Percentiles rank a stretch among this genome's conserved stretches.
These are phyloP conservation scores for Chelmon rostratus DNA, from an alignment of 2,797 vertebrate genomes.

Conservation along the genomic window DNA sequence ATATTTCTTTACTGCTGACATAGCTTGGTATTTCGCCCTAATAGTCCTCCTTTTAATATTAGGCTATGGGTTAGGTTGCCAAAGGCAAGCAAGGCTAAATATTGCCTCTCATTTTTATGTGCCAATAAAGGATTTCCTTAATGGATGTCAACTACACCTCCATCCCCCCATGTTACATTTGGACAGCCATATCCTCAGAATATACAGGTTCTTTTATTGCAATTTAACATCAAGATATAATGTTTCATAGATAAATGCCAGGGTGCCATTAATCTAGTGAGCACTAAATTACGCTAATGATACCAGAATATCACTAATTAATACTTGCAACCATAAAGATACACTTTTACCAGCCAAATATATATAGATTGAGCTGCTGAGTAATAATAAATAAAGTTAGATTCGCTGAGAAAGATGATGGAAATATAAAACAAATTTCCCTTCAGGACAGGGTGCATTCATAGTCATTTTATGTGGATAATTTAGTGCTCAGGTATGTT, in stretches of 20 bases:
- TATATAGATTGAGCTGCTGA: constrained; percentile 74
- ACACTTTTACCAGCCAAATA: constrained; percentile 79
- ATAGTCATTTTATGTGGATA: constrained; percentile 34
- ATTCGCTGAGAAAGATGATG: constrained; percentile 69
- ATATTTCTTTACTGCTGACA: constrained; percentile 56
- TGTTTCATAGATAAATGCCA: constrained; percentile 89
- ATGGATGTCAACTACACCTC: constrained; percentile 86
- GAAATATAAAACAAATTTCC: constrained; percentile 64
- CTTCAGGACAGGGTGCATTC: constrained; percentile 39
- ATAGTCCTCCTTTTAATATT: constrained; percentile 61
- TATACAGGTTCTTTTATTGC: constrained; percentile 87
- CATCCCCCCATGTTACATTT: constrained; percentile 76
- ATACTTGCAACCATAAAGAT: constrained; percentile 83
- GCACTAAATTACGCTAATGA: constrained; percentile 88
- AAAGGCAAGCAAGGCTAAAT: constrained; percentile 84
- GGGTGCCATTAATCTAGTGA: constrained; percentile 81
- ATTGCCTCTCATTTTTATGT: constrained; percentile 88
- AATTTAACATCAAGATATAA: constrained; percentile 89
- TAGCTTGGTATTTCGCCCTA: constrained; percentile 31
- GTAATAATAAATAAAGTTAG: constrained; percentile 70
- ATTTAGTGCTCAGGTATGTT: constrained; percentile 5
- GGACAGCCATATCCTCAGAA: constrained; percentile 81
- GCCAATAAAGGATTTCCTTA: constrained; percentile 89
- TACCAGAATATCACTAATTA: constrained; percentile 87
- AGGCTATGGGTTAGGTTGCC: constrained; percentile 74